phyloP scores from a whole-genome alignment of 1,140 invertebrate species.

The Panulirus ornatus region DNA sequence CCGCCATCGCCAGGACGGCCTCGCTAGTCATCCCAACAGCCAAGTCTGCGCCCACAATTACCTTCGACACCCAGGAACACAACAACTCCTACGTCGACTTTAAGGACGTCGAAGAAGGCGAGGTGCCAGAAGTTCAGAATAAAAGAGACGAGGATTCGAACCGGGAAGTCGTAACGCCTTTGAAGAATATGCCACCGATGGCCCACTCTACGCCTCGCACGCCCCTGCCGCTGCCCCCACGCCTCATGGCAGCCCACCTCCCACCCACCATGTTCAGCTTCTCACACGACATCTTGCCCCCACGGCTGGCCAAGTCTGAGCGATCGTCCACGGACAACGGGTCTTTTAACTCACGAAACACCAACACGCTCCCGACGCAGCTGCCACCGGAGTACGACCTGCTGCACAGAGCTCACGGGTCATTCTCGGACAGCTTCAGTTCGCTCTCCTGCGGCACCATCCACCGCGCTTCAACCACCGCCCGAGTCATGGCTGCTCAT shows the following conservation, averaged over 20 bases:
- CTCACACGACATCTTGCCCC: conserved; percentile 63
- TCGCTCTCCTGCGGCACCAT: conserved; percentile 69
- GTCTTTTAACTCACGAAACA: conserved; percentile 72
- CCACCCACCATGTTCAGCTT: conserved; percentile 68
- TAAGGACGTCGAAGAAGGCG: conserved; percentile 57
- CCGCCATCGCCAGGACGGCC: conserved; percentile 33
- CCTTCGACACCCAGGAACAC: conserved; percentile 28
- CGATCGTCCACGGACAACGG: conserved; percentile 70
- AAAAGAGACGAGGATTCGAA: conserved; percentile 8
- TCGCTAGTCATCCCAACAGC: conserved; percentile 62
- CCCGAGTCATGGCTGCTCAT: background rate
- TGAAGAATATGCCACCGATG: conserved; percentile 36
- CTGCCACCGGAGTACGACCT: conserved; percentile 55
- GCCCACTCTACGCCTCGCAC: conserved; percentile 59
- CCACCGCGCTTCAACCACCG: conserved; percentile 18
- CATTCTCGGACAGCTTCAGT: conserved; percentile 71
- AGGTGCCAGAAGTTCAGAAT: conserved; percentile 22
- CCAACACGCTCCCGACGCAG: conserved; percentile 68
- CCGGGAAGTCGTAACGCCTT: conserved; percentile 20
- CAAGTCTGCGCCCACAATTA: conserved; percentile 37
- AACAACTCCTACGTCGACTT: conserved; percentile 55
- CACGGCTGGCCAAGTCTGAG: conserved; percentile 57
- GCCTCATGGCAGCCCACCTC: conserved; percentile 59
- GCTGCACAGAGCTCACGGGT: conserved; percentile 58
- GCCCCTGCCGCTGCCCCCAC: conserved; percentile 45